Percentiles rank a stretch among this genome's conserved stretches.
Conservation (phyloP, 2,888 invertebrate genomes). For the Metopia argyrocephala region DNA sequence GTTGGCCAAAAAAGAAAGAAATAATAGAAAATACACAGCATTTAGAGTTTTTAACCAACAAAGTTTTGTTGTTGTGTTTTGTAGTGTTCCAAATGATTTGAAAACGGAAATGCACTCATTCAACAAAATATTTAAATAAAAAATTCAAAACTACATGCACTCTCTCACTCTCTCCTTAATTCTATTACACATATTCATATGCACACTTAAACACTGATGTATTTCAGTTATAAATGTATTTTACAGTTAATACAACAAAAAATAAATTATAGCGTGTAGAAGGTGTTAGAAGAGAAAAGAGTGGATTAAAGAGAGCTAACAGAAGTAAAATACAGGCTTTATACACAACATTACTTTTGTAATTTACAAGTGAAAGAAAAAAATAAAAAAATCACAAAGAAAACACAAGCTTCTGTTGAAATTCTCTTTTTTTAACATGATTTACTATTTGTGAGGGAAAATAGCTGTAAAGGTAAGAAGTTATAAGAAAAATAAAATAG, state of each 20-base stretch:
- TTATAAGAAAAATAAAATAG: too few species aligned
- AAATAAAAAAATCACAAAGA: not conserved
- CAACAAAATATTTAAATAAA: conserved; percentile 58
- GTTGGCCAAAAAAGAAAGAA: conserved; percentile 17
- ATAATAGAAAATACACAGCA: conserved; percentile 20
- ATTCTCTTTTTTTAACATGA: not conserved
- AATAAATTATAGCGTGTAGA: not conserved
- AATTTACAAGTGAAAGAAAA: conserved; percentile 43
- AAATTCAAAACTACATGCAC: conserved; percentile 24
- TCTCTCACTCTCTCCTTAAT: too few species aligned
- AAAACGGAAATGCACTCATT: conserved; percentile 61
- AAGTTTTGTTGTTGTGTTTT: conserved; percentile 45
- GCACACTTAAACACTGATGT: conserved; percentile 1
- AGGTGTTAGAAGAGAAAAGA: too few species aligned
- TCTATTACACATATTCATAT: not conserved
- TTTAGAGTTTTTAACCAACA: conserved; percentile 43
- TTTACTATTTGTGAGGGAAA: not conserved
- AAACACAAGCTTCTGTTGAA: not conserved
- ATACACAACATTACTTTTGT: conserved; percentile 53
- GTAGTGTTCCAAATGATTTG: conserved; percentile 50
- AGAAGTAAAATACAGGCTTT: conserved; percentile 39
- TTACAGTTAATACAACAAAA: conserved; percentile 8
- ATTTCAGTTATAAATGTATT: conserved; percentile 40
- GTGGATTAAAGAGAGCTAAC: not conserved
- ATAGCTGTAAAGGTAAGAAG: not conserved